Conservation (phyloP, 1,140 invertebrate genomes). For the Ruditapes philippinarum region DNA sequence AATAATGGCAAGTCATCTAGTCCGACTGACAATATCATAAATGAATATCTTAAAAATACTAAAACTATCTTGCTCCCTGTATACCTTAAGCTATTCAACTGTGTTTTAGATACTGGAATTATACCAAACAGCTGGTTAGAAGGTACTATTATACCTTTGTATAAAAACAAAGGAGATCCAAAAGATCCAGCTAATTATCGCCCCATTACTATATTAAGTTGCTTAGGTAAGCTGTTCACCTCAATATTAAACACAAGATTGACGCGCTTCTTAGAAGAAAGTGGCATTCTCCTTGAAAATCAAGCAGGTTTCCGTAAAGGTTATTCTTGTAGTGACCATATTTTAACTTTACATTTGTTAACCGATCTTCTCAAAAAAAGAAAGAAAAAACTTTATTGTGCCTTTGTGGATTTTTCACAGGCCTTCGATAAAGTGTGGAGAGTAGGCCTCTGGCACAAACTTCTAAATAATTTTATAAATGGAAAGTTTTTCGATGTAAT, state of each 20-base stretch:
- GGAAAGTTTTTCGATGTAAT: conserved; percentile 59
- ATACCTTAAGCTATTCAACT: conserved; percentile 48
- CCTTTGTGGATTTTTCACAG: conserved; percentile 30
- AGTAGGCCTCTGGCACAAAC: conserved; percentile 44
- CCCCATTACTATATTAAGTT: conserved; percentile 63
- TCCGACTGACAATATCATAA: conserved; percentile 18
- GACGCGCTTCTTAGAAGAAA: conserved; percentile 3
- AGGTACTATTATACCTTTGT: conserved; percentile 50
- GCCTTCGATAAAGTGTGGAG: conserved; percentile 62
- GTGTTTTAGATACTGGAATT: conserved; percentile 5
- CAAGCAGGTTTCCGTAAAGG: conserved; percentile 62
- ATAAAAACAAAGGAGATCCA: conserved; percentile 62
- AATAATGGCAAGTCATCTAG: conserved; percentile 24
- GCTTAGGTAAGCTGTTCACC: conserved; percentile 67
- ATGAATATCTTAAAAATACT: conserved; percentile 42
- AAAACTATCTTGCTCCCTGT: conserved; percentile 27
- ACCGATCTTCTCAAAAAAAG: not conserved
- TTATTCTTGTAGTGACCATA: conserved; percentile 40
- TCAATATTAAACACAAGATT: conserved; percentile 62
- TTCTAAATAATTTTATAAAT: conserved; percentile 23
- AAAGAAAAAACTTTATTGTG: conserved; percentile 15
- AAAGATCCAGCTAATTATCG: conserved; percentile 50
- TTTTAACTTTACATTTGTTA: conserved; percentile 38
- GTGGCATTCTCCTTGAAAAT: conserved; percentile 34
- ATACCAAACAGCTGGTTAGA: conserved; percentile 36